Percentiles rank a stretch among this genome's conserved stretches.
These are phyloP conservation scores for Malacoraja senta DNA, from an alignment of 2,797 vertebrate species.

Conservation along the genomic window DNA sequence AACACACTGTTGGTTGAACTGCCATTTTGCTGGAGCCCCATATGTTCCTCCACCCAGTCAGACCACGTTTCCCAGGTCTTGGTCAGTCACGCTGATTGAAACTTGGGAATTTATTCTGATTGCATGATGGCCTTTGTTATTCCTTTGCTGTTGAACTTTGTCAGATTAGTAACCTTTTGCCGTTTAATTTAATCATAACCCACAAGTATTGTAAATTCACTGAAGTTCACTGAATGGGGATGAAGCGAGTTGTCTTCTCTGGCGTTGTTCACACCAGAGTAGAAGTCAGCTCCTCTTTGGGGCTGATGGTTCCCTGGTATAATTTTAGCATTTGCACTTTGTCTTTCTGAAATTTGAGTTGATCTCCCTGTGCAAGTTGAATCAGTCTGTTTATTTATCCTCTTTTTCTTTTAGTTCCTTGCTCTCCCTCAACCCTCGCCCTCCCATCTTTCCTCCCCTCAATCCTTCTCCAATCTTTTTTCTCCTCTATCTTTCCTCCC, in stretches of 20 bases:
- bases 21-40: neutral
- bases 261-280: neutral
- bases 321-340: neutral
- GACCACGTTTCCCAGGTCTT: neutral
- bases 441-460: neutral
- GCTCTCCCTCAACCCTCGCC: neutral
- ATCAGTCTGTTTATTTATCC: neutral
- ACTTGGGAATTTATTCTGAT: neutral
- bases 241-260: neutral
- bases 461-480: no score
- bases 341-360: constrained; percentile 2
- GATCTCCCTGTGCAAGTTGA: constrained; percentile 25
- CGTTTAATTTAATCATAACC: neutral
- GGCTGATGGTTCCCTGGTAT: neutral
- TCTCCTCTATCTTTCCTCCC: no score
- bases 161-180: neutral
- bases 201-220: neutral
- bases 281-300: neutral
- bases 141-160: neutral
- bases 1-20: neutral
- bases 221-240: neutral
- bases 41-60: neutral
- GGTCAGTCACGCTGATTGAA: neutral
- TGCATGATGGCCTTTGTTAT: neutral
- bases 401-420: neutral